A percentile compares a stretch with the other conserved stretches of the same genome.
phyloP scores from a whole-genome alignment of 2,888 invertebrate species.

The Xanthostigma xanthostigma region DNA sequence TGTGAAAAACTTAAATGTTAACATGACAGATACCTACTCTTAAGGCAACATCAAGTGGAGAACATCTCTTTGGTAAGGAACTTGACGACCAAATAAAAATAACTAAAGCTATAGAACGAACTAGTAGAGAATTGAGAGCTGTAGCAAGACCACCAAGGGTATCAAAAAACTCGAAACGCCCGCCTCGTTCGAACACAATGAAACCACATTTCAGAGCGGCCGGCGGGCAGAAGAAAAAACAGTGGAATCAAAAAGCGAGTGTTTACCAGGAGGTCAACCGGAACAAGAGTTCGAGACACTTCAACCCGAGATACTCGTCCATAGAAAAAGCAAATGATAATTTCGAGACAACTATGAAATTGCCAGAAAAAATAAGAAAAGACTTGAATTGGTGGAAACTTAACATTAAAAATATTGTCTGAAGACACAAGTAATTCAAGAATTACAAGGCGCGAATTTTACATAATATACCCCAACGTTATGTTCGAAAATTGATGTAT shows the following conservation, averaged over 20 bases:
- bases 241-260: too few species aligned
- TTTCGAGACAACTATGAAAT: constrained; percentile 7
- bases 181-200: too few species aligned
- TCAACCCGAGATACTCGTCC: too few species aligned
- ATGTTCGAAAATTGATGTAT: too few species aligned
- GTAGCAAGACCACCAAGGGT: neutral
- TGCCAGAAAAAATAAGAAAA: constrained; percentile 3
- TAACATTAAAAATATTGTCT: constrained; percentile 5
- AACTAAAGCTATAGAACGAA: constrained; percentile 4
- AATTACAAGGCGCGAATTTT: too few species aligned
- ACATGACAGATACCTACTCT: neutral
- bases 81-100: neutral
- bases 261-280: neutral
- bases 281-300: neutral
- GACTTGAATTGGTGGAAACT: constrained; percentile 11
- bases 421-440: too few species aligned
- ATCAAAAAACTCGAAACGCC: constrained; percentile 14
- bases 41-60: neutral
- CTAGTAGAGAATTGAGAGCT: constrained; percentile 5
- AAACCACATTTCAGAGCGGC: too few species aligned
- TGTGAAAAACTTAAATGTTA: neutral
- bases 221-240: too few species aligned
- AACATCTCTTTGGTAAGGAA: neutral
- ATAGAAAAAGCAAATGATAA: constrained; percentile 5
- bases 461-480: too few species aligned